Evolutionary conservation across 1,140 invertebrate species (phyloP), one percentile per base, ranked within the genome.

Genomic region (Euwallacea similis): DNA sequence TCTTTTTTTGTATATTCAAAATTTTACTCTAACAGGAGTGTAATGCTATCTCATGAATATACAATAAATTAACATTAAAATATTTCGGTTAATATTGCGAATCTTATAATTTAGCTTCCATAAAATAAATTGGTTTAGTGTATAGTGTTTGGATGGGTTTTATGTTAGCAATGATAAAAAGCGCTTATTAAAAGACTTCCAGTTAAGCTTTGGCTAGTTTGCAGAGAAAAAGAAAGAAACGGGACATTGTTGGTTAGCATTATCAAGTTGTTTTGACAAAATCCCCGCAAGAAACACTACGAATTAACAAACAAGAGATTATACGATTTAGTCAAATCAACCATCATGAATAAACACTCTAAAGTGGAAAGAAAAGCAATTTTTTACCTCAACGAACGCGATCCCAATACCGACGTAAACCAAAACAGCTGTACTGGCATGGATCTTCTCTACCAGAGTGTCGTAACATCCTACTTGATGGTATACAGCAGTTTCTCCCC

Each of bases 401-500:
- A 72, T 72, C 43, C 70, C 68, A 56, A 66, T 44, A 42, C 69
- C 64, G 42, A 71, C 65, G 21, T 73, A 71, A 10, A 71, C 72
- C 44, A 61, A 64, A 6, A 64, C 61, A 13, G 54, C 43, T 11
- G 61, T 71, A 15, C 69, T 68, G 7, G 16, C 64, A 33, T 75
- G 66, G 33, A 69, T 73, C 55, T 69, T 68, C 47, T 69, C 66
- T 11, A 75, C 71, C 16, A 73, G 16, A 56, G 63, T 66, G 58
- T 73, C 71, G 59, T 68, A 73, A 50, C 71, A 66, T 21, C 62
- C 66, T 15, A 69, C 65, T 67, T 74, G 60, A 50, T 66, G 68
- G 46, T 74, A 70, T 8, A 67, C 72, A 44, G 64, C 62, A 47
- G 54, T 60, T 15, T 66, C 63, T 60, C 72, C 72, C 64, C 60